Evolutionary conservation across 2,888 invertebrate species (phyloP).

Genomic region (Ptilodon capucinus): DNA sequence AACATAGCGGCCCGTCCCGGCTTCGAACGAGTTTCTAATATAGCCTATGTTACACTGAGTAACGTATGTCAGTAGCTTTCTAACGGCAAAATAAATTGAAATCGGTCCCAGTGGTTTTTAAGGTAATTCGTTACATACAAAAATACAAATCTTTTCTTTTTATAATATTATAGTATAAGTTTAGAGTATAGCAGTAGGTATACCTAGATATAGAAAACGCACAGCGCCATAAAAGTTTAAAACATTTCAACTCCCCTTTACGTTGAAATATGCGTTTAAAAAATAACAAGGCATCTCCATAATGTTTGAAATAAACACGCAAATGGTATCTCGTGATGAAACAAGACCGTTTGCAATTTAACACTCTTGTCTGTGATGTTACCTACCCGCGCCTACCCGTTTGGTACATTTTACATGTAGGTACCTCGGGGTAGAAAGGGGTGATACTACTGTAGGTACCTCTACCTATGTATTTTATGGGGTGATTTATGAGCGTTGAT

Average conservation of each 20-base stretch:
- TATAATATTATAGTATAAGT: no score
- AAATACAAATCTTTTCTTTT: no score
- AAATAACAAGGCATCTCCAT: conserved; percentile 39
- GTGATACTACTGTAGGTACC: background rate
- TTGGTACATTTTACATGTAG: conserved; percentile 17
- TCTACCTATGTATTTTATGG: background rate
- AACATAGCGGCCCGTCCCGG: no score
- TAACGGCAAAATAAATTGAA: no score
- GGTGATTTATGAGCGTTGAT: background rate
- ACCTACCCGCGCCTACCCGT: conserved; percentile 10
- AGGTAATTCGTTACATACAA: no score
- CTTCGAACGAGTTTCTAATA: no score
- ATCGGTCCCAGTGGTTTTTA: no score
- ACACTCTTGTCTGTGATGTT: conserved; percentile 29
- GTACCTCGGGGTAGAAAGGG: background rate
- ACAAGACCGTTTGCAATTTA: conserved; percentile 35
- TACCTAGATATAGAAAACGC: no score
- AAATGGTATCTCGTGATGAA: conserved; percentile 41
- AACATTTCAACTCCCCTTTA: conserved; percentile 14
- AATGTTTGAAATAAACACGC: conserved; percentile 42
- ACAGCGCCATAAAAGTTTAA: conserved; percentile 2
- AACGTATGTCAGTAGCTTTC: no score
- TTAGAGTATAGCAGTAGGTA: no score
- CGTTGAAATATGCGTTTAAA: conserved; percentile 32
- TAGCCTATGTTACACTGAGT: no score